Conservation (phyloP, 2,888 invertebrate species). For the Pogonocherus hispidulus region DNA sequence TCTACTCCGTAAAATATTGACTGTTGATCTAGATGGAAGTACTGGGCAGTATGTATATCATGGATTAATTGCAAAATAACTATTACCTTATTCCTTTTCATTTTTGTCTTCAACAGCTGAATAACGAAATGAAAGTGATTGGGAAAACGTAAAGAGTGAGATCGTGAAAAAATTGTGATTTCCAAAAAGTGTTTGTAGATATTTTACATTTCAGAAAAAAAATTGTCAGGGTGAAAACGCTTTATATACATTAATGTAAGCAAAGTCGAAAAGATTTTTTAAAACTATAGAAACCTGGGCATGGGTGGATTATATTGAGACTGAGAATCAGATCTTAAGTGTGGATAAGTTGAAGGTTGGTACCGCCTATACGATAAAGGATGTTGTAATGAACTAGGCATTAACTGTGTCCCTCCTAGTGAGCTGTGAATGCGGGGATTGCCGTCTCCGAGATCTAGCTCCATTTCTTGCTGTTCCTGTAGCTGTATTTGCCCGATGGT, state of each 20-base stretch:
- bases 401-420: slow-evolving; percentile 54
- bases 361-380: slow-evolving; percentile 59
- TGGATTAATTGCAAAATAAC: too few relatives aligned
- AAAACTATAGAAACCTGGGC: slow-evolving; percentile 62
- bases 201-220: slow-evolving; percentile 15
- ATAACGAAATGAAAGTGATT: too few relatives aligned
- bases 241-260: slow-evolving; percentile 53
- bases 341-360: slow-evolving; percentile 62
- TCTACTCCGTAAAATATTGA: too few relatives aligned
- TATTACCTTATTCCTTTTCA: too few relatives aligned
- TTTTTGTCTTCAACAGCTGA: too few relatives aligned
- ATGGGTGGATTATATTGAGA: slow-evolving; percentile 56
- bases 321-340: slow-evolving; percentile 58
- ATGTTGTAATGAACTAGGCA: slow-evolving; percentile 59
- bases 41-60: too few relatives aligned
- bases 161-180: too few relatives aligned
- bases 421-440: slow-evolving; percentile 75
- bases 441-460: slow-evolving; percentile 89
- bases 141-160: too few relatives aligned
- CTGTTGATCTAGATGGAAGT: too few relatives aligned
- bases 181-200: too few relatives aligned
- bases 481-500: slow-evolving; percentile 79
- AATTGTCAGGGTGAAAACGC: slow-evolving; percentile 33
- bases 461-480: slow-evolving; percentile 75
- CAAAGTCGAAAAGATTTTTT: slow-evolving; percentile 48